phyloP scores from a whole-genome alignment of 2,888 invertebrate genomes.

The Neocrepidodera transversa region DNA sequence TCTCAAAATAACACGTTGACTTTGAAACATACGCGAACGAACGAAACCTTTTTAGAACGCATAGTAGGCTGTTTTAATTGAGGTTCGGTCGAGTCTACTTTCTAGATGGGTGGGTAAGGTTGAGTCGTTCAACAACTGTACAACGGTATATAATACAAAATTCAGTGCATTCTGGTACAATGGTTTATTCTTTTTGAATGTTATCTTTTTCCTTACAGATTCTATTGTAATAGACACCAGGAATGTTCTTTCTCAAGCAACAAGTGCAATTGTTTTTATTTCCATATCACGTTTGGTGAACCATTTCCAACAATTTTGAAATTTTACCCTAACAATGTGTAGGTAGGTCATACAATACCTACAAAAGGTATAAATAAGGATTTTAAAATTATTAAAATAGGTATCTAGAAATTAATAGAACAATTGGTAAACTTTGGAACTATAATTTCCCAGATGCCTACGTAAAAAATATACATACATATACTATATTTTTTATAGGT shows the following conservation, averaged over 20 bases:
- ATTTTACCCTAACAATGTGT: neutral
- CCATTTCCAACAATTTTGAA: neutral
- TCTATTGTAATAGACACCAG: slow-evolving; percentile 32
- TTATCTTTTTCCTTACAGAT: slow-evolving; percentile 32
- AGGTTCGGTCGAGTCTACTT: slow-evolving; percentile 58
- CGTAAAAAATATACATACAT: too few species aligned
- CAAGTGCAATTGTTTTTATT: slow-evolving; percentile 37
- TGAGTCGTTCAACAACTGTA: slow-evolving; percentile 37
- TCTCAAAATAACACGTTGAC: slow-evolving; percentile 43
- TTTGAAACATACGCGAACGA: slow-evolving; percentile 32
- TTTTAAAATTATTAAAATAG: too few species aligned
- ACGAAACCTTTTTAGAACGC: slow-evolving; percentile 55
- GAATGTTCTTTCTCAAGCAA: slow-evolving; percentile 31
- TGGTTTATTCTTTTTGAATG: slow-evolving; percentile 40
- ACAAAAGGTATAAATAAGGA: too few species aligned
- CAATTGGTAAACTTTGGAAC: too few species aligned
- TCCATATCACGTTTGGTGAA: slow-evolving; percentile 3
- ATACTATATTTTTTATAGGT: too few species aligned
- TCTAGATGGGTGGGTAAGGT: slow-evolving; percentile 49
- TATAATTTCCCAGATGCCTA: too few species aligned
- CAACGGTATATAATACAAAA: slow-evolving; percentile 43
- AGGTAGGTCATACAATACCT: too few species aligned
- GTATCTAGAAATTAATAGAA: too few species aligned
- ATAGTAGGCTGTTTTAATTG: slow-evolving; percentile 59
- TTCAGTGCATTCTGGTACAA: slow-evolving; percentile 44